Percentiles rank a stretch among this genome's conserved stretches.
phyloP scores from a whole-genome alignment of 1,140 invertebrate genomes.

The Asobara japonica region DNA sequence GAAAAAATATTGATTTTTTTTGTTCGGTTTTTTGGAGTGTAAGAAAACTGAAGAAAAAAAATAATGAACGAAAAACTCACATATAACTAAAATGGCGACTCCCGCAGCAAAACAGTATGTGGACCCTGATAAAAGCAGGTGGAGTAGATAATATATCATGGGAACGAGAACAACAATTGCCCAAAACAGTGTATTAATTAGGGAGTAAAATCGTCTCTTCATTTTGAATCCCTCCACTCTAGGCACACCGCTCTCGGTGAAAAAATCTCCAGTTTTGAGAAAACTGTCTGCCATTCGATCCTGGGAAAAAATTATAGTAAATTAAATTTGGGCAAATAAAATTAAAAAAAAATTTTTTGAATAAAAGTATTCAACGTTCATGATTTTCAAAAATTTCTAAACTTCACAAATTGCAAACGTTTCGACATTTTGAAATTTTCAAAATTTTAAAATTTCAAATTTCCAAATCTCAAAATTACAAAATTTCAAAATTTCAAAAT shows the following conservation, averaged over 20 bases:
- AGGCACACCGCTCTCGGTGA: conserved; percentile 76
- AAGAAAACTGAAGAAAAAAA: too few species aligned
- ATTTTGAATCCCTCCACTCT: conserved; percentile 69
- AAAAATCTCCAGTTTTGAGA: conserved; percentile 84
- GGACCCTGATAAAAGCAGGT: conserved; percentile 77
- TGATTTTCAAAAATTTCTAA: too few species aligned
- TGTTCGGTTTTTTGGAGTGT: too few species aligned
- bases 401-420: too few species aligned
- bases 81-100: conserved; percentile 73
- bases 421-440: too few species aligned
- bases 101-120: conserved; percentile 77
- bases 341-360: background rate
- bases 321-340: background rate
- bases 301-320: conserved; percentile 66
- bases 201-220: conserved; percentile 71
- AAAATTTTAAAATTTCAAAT: too few species aligned
- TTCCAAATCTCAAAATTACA: too few species aligned
- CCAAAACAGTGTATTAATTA: conserved; percentile 81
- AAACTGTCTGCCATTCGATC: conserved; percentile 86
- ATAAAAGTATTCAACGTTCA: too few species aligned
- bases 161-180: conserved; percentile 74
- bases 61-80: conserved; percentile 70
- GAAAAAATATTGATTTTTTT: too few species aligned
- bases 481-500: too few species aligned
- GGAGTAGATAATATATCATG: conserved; percentile 76